A percentile compares a stretch with the other conserved stretches of the same genome.
Conservation (phyloP, 2,113 vertebrate species). For the Anseranas semipalmata region DNA sequence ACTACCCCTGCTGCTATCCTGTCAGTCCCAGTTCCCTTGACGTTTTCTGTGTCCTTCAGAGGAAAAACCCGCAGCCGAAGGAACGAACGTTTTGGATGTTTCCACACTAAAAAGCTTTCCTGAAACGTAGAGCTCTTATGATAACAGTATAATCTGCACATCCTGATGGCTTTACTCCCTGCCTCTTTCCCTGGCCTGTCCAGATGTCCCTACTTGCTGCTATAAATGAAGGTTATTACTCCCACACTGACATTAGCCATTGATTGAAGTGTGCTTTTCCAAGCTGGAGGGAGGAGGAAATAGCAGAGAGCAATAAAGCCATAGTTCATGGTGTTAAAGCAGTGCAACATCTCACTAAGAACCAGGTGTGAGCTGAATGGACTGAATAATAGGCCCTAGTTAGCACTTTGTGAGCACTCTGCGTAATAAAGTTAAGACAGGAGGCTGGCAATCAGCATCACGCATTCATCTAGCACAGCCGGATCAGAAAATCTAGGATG, state of each 20-base stretch:
- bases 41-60: background rate
- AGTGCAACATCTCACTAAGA: constrained; percentile 42
- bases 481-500: background rate
- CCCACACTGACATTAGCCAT: constrained; percentile 66
- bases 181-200: constrained; percentile 25
- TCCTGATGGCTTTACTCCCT: constrained; percentile 38
- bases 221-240: constrained; percentile 70
- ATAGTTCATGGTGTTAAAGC: constrained; percentile 56
- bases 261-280: constrained; percentile 72
- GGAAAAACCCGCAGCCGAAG: background rate
- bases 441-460: background rate
- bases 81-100: background rate
- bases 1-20: background rate
- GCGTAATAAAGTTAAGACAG: background rate
- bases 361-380: constrained; percentile 68
- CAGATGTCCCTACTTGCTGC: constrained; percentile 73
- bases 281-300: constrained; percentile 67
- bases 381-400: constrained; percentile 44
- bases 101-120: background rate
- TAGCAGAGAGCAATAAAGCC: constrained; percentile 68
- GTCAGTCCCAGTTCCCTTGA: background rate
- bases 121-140: background rate
- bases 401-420: background rate
- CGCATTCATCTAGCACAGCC: background rate
- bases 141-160: constrained; percentile 52